Evolutionary conservation across 1,140 invertebrate genomes (phyloP).

Genomic region (Octopus sinensis): DNA sequence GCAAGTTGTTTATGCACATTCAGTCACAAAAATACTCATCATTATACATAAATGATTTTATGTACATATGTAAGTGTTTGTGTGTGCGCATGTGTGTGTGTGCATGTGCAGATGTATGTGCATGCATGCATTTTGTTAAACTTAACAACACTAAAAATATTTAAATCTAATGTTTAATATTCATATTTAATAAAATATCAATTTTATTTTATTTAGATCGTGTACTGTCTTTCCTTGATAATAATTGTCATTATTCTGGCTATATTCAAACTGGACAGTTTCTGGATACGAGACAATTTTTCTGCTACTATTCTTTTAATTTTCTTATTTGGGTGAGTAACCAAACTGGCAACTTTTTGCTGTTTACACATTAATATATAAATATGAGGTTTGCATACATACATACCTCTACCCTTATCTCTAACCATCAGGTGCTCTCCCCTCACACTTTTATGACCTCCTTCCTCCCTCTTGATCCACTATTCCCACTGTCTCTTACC

Average conservation of each 20-base stretch:
- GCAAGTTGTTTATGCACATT: not conserved
- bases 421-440: too few relatives aligned
- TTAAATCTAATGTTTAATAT: not conserved
- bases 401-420: not conserved
- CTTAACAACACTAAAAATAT: not conserved
- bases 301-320: conserved; percentile 57
- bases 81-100: too few relatives aligned
- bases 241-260: conserved; percentile 47
- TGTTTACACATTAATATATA: not conserved
- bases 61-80: too few relatives aligned
- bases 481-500: too few relatives aligned
- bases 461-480: too few relatives aligned
- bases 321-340: conserved; percentile 59
- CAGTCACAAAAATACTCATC: not conserved
- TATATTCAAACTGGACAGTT: conserved; percentile 50
- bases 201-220: conserved; percentile 29
- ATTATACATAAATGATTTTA: too few relatives aligned
- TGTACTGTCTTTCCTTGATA: conserved; percentile 40
- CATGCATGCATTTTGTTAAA: too few relatives aligned
- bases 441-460: too few relatives aligned
- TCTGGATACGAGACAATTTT: conserved; percentile 60
- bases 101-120: too few relatives aligned
- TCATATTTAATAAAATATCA: not conserved
- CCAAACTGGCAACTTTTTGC: not conserved
- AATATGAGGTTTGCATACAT: not conserved